These are phyloP conservation scores for Scalopus aquaticus DNA, from an alignment of 2,113 vertebrate species.

Conservation along the genomic window DNA sequence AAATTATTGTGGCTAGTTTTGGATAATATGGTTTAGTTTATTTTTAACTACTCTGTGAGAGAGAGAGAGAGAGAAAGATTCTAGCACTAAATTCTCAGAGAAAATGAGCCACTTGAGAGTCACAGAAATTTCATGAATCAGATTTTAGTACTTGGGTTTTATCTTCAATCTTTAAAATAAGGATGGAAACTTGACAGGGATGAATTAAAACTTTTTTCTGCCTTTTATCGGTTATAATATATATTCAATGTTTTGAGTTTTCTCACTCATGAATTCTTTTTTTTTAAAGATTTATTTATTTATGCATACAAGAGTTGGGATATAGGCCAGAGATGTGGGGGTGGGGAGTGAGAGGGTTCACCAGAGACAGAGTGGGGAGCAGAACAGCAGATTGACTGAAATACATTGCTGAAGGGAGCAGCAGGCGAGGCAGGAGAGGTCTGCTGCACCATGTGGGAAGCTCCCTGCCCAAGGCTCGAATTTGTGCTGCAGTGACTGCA, in stretches of 20 bases:
- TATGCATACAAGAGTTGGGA: too few relatives aligned
- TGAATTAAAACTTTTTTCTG: background rate
- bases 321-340: too few relatives aligned
- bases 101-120: background rate
- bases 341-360: too few relatives aligned
- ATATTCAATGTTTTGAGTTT: background rate
- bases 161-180: constrained; percentile 32
- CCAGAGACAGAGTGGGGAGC: too few relatives aligned
- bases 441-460: too few relatives aligned
- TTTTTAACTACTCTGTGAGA: background rate
- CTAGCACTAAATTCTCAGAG: constrained; percentile 15
- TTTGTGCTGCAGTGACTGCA: too few relatives aligned
- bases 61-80: too few relatives aligned
- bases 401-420: too few relatives aligned
- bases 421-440: too few relatives aligned
- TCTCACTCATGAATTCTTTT: background rate
- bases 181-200: background rate
- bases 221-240: background rate
- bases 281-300: too few relatives aligned
- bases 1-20: background rate
- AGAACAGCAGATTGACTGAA: too few relatives aligned
- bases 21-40: constrained; percentile 14
- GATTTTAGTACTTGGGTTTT: constrained; percentile 26
- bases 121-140: background rate
- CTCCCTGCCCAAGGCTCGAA: too few relatives aligned